Evolutionary conservation across 1,140 invertebrate species (phyloP).

Genomic region (Anadara kagoshimensis): DNA sequence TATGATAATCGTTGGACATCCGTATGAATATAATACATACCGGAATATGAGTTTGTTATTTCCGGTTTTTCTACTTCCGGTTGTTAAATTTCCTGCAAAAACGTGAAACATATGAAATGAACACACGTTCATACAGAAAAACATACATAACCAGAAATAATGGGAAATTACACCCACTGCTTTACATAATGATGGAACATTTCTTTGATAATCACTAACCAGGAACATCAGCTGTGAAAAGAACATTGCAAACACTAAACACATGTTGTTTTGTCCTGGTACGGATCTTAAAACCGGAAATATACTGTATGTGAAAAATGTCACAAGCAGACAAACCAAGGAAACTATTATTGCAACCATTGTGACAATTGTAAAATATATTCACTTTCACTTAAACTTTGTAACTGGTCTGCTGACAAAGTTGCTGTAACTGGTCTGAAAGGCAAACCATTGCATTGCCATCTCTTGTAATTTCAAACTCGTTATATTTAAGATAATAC

Average conservation of each 20-base stretch:
- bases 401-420: background rate
- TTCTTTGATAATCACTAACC: background rate
- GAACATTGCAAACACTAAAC: slow-evolving; percentile 42
- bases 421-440: background rate
- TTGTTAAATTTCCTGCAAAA: slow-evolving; percentile 47
- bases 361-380: slow-evolving; percentile 17
- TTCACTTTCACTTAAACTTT: no score
- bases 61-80: background rate
- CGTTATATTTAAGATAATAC: background rate
- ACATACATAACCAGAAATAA: slow-evolving; percentile 92
- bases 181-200: slow-evolving; percentile 59
- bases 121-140: slow-evolving; percentile 97
- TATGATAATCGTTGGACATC: slow-evolving; percentile 19
- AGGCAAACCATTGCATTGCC: slow-evolving; percentile 6
- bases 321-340: slow-evolving; percentile 42
- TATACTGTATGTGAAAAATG: slow-evolving; percentile 41
- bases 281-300: slow-evolving; percentile 43
- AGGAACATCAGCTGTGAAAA: slow-evolving; percentile 37
- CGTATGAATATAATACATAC: slow-evolving; percentile 16
- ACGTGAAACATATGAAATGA: slow-evolving; percentile 78
- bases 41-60: background rate
- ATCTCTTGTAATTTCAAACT: slow-evolving; percentile 7
- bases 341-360: slow-evolving; percentile 35
- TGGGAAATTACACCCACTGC: slow-evolving; percentile 86
- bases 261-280: slow-evolving; percentile 55